These are phyloP conservation scores for Sylvilagus bachmani DNA, from an alignment of 2,113 vertebrate species.

Conservation along the genomic window DNA sequence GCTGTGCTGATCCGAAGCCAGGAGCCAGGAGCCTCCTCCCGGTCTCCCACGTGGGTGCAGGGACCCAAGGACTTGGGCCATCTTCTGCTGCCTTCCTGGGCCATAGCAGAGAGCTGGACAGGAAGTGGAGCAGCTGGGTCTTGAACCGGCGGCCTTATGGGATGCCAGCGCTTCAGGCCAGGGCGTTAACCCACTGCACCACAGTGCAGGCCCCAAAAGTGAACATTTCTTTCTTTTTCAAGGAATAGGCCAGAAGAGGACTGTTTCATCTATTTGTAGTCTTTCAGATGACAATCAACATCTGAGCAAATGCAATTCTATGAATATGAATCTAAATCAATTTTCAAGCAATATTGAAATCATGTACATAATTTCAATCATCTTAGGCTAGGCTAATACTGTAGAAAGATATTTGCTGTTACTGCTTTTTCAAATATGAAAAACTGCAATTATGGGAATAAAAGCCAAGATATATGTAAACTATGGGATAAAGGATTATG, in stretches of 20 bases:
- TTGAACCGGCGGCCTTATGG: too few relatives aligned
- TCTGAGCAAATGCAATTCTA: background rate
- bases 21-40: too few relatives aligned
- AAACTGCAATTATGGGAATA: background rate
- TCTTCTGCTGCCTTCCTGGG: too few relatives aligned
- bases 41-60: too few relatives aligned
- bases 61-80: too few relatives aligned
- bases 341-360: background rate
- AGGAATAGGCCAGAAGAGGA: background rate
- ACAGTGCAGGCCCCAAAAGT: too few relatives aligned
- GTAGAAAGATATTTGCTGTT: background rate
- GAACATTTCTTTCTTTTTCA: background rate
- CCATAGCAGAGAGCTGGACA: too few relatives aligned
- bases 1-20: too few relatives aligned
- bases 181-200: too few relatives aligned
- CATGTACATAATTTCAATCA: background rate
- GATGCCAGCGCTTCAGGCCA: too few relatives aligned
- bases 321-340: background rate
- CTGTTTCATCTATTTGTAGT: background rate
- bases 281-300: background rate
- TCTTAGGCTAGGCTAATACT: background rate
- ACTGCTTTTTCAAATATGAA: background rate
- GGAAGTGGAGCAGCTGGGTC: too few relatives aligned
- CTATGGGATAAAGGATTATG: background rate
- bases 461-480: background rate